Conservation (phyloP, 2,797 vertebrate genomes). For the Etheostoma perlongum region DNA sequence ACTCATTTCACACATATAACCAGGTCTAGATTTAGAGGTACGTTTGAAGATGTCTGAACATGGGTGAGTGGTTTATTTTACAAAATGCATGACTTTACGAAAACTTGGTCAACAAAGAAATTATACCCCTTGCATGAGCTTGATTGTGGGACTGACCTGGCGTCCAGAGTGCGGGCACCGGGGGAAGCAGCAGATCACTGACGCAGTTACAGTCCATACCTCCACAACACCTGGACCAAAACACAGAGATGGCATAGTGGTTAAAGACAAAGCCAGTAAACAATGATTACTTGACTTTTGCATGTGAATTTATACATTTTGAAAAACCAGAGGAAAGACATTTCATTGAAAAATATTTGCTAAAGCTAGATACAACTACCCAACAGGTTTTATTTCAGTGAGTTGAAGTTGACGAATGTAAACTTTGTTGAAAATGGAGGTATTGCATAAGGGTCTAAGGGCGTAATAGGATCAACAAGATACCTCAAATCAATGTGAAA, state of each 20-base stretch:
- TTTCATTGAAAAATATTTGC: not conserved
- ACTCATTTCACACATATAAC: conserved; percentile 15
- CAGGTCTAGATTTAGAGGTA: conserved; percentile 19
- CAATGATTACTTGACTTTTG: conserved; percentile 2
- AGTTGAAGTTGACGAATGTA: conserved; percentile 40
- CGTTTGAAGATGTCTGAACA: conserved; percentile 15
- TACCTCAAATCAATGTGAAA: conserved; percentile 75
- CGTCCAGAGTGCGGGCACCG: conserved; percentile 94
- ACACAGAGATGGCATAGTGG: not conserved
- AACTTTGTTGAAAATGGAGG: conserved; percentile 64
- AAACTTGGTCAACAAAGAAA: conserved; percentile 14
- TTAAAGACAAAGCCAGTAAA: not conserved
- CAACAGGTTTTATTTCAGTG: conserved; percentile 29
- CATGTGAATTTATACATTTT: not conserved
- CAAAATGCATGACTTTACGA: conserved; percentile 14
- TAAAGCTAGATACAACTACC: conserved; percentile 1
- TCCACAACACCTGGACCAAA: conserved; percentile 81
- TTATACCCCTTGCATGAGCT: conserved; percentile 3
- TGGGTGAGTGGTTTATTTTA: not conserved
- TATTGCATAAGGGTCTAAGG: conserved; percentile 69
- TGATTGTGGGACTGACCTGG: conserved; percentile 84
- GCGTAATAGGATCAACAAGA: conserved; percentile 58
- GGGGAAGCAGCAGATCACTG: conserved; percentile 93
- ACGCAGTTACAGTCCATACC: conserved; percentile 96
- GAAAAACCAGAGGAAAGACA: not conserved